These are phyloP conservation scores for Cryptomyrus ogoouensis DNA, from an alignment of 2,113 vertebrate genomes.

Conservation along the genomic window DNA sequence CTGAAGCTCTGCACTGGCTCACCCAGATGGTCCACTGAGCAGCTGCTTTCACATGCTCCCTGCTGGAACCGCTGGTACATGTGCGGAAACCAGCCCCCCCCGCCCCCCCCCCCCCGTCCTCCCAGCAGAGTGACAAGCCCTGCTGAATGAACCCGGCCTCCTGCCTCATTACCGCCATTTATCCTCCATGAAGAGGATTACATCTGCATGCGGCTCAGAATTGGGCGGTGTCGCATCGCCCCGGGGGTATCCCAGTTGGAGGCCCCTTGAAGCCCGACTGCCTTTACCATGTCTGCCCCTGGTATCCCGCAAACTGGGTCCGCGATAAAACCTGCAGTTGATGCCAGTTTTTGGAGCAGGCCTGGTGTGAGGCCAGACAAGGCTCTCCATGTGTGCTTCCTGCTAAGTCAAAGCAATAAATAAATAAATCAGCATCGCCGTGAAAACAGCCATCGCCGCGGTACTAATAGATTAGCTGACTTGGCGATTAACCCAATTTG, in stretches of 20 bases:
- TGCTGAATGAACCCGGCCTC: not conserved
- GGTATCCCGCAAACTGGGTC: not conserved
- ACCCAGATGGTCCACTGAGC: not conserved
- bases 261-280: not conserved
- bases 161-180: conserved; percentile 9
- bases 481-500: not conserved
- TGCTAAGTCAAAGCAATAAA: not conserved
- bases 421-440: not conserved
- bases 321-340: not conserved
- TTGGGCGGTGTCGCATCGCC: not conserved
- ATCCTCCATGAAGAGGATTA: conserved; percentile 17
- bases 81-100: not conserved
- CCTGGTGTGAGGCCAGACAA: not conserved
- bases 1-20: not conserved
- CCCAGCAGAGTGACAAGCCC: not conserved
- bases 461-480: not conserved
- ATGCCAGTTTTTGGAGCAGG: not conserved
- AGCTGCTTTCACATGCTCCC: not conserved
- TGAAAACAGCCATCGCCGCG: not conserved
- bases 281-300: not conserved
- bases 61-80: not conserved
- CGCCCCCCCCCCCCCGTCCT: not conserved
- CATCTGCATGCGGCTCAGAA: not conserved
- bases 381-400: not conserved
- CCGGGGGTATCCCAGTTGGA: not conserved